phyloP scores from a whole-genome alignment of 2,113 vertebrate genomes.

The Poecilia latipinna region DNA sequence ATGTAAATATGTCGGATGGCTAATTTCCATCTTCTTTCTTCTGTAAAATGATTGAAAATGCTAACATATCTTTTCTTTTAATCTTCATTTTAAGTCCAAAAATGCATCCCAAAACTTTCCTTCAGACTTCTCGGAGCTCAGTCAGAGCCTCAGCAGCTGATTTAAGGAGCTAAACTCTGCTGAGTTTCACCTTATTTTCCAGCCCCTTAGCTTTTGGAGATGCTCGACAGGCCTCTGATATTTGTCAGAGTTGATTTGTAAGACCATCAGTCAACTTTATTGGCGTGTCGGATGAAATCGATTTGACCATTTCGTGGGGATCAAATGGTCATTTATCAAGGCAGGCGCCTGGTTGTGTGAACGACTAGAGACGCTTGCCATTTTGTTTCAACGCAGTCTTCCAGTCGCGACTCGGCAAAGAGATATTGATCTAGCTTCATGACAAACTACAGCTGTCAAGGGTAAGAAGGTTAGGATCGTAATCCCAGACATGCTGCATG shows the following conservation, averaged over 20 bases:
- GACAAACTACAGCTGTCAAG: neutral
- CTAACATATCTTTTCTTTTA: neutral
- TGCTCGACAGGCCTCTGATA: neutral
- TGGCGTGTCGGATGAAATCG: neutral
- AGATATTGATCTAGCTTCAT: conserved; percentile 24
- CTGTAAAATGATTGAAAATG: neutral
- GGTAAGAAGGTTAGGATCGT: neutral
- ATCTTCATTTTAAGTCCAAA: neutral
- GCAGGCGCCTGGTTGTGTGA: neutral
- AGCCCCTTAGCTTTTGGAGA: neutral
- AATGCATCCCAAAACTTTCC: too few species aligned
- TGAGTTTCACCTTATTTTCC: conserved; percentile 1
- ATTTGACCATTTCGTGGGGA: neutral
- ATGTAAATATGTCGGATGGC: neutral
- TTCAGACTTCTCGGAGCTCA: neutral
- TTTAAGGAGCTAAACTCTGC: neutral
- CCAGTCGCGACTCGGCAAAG: neutral
- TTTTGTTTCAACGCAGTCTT: neutral
- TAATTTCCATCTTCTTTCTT: neutral
- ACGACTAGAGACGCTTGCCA: neutral
- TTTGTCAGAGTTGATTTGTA: neutral
- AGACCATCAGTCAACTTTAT: neutral
- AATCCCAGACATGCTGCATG: neutral
- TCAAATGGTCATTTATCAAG: neutral
- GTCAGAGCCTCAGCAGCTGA: neutral